Evolutionary conservation across 2,113 vertebrate species (phyloP).

Genomic region (Picathartes gymnocephalus): DNA sequence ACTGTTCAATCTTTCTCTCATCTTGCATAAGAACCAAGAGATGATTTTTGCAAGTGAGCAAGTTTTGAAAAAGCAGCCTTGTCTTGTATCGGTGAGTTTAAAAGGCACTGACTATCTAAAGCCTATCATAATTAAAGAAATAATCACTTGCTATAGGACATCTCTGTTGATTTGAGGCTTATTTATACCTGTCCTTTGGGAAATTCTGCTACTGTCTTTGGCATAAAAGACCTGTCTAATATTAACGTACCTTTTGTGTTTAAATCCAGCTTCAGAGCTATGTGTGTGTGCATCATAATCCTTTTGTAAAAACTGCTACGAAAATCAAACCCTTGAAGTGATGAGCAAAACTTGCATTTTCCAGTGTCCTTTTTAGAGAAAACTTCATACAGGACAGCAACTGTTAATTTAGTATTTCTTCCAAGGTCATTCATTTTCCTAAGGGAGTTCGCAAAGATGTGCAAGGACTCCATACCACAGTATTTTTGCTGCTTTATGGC

Average conservation of each 20-base stretch:
- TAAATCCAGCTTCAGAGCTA: not conserved
- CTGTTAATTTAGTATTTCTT: not conserved
- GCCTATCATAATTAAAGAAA: conserved; percentile 16
- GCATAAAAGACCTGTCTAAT: conserved; percentile 17
- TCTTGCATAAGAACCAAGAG: conserved; percentile 86
- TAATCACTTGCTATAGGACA: conserved; percentile 13
- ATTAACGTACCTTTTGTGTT: conserved; percentile 40
- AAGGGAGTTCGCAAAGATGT: not conserved
- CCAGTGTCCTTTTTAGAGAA: not conserved
- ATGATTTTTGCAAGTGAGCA: conserved; percentile 91
- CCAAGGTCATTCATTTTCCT: not conserved
- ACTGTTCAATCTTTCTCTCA: conserved; percentile 75
- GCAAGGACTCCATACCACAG: not conserved
- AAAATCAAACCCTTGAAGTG: not conserved
- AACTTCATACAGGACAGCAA: not conserved
- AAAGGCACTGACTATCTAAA: conserved; percentile 52
- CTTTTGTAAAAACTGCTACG: not conserved
- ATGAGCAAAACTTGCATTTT: not conserved
- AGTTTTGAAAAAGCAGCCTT: conserved; percentile 84
- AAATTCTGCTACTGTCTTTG: conserved; percentile 13
- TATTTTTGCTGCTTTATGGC: not conserved
- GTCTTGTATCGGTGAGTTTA: conserved; percentile 86
- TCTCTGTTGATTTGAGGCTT: conserved; percentile 49
- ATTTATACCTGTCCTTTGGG: conserved; percentile 15
- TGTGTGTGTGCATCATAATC: not conserved